Conservation (phyloP, 2,797 vertebrate genomes). For the Lithobates sylvaticus region DNA sequence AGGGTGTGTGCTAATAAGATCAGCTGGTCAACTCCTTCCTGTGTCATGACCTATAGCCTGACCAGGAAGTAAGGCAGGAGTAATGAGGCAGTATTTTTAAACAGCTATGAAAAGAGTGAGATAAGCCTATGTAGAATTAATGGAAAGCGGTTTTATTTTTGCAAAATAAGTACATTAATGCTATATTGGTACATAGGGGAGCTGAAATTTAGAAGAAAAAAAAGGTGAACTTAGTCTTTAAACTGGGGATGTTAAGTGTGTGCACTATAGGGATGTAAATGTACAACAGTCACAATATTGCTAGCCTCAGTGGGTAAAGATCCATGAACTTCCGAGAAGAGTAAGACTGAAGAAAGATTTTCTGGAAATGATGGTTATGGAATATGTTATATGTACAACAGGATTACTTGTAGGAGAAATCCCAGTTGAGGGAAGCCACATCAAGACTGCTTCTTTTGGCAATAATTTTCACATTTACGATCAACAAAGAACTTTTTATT, state of each 20-base stretch:
- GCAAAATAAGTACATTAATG: too few species aligned
- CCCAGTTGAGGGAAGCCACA: conserved; percentile 51
- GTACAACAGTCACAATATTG: conserved; percentile 16
- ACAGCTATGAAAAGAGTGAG: too few species aligned
- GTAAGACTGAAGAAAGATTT: conserved; percentile 44
- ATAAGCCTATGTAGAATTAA: too few species aligned
- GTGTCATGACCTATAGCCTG: too few species aligned
- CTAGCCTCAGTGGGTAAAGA: conserved; percentile 37
- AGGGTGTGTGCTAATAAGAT: too few species aligned
- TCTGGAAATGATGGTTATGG: conserved; percentile 56
- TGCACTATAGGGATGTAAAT: not conserved
- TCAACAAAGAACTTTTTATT: conserved; percentile 48
- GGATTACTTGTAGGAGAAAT: conserved; percentile 53
- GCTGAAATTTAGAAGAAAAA: too few species aligned
- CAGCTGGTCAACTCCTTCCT: too few species aligned
- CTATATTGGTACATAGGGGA: too few species aligned
- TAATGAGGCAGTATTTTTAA: too few species aligned
- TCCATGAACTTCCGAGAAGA: conserved; percentile 43
- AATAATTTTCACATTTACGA: conserved; percentile 40
- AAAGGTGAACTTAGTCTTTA: too few species aligned
- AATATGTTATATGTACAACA: conserved; percentile 52
- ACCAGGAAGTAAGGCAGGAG: too few species aligned
- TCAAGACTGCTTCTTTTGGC: conserved; percentile 55
- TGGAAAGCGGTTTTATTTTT: too few species aligned
- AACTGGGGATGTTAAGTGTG: not conserved